Evolutionary conservation across 2,888 invertebrate species (phyloP), one percentile per base, ranked within the genome.

Genomic region (Agrochola litura): DNA sequence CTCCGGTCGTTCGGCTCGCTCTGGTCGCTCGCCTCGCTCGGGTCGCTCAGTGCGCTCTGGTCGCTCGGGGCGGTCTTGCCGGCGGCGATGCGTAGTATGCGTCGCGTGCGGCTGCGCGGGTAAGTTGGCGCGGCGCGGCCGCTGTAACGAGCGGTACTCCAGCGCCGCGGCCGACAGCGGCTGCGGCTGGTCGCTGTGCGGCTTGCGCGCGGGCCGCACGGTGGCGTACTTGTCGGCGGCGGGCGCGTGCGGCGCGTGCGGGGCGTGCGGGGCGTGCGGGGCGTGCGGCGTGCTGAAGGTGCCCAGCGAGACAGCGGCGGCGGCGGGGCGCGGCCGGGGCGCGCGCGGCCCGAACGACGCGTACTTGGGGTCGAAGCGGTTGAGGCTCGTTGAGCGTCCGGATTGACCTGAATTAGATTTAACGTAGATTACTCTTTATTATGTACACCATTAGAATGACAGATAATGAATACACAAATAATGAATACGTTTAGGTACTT

Each of bases 1-100:
- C 97, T 97, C 87, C 97, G 97, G 76, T 97, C 98, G 89, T 97
- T 98, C 90, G 97, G 92, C 60, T 97, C 98, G 83, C 97, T 97
- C 86, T 97, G 97, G 74, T 97, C 98, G 83, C 95, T 95, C 86
- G 95, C 95, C 85, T 93, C 97, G 81, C 2, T 85, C 85, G 0
- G 76, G 22, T 0, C 85, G 81, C 0, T 87, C 85, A n/a, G 74
- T 19, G 0, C 87, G 78, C 6, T 94, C 93, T 37, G 89, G 49
- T 12, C 89, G 81, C 9, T 89, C 83, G 98, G 97, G 77, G 97
- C 98, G 83, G 95, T 95, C 86, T 37, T 79, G 61, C 97, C 98
- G 83, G 97, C 98, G 84, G 97, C 88, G 98, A 97, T 80, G 97
- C 97, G 90, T 92, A 85, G 80, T 85, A 89, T 72, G 91, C 82